Evolutionary conservation across 2,888 invertebrate genomes (phyloP).

Genomic region (Caprella mutica): DNA sequence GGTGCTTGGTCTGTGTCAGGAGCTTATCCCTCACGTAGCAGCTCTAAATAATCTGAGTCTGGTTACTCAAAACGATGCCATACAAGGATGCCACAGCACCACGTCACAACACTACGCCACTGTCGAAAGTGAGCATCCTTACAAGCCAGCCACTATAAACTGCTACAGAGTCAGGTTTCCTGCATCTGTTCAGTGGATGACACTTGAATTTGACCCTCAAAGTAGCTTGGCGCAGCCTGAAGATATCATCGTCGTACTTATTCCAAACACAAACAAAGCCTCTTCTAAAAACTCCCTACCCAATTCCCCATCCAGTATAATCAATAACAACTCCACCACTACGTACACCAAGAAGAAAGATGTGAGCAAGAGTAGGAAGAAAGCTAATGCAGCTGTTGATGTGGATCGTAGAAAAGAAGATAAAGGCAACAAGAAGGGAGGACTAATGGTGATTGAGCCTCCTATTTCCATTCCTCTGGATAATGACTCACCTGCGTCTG

Average conservation of each 20-base stretch:
- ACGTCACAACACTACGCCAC: conserved; percentile 59
- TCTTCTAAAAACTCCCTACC: no score
- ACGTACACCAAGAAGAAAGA: no score
- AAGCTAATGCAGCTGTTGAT: no score
- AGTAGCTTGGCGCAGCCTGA: conserved; percentile 88
- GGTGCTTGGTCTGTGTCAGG: conserved; percentile 71
- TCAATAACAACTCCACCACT: no score
- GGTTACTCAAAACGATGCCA: conserved; percentile 41
- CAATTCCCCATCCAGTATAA: no score
- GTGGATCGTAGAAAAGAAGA: no score
- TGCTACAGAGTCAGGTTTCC: conserved; percentile 84
- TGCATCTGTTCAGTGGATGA: conserved; percentile 75
- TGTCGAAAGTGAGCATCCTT: conserved; percentile 94
- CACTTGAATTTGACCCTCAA: conserved; percentile 81
- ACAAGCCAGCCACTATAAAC: conserved; percentile 72
- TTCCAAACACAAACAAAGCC: no score
- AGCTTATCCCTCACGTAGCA: conserved; percentile 75
- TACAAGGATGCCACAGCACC: conserved; percentile 36
- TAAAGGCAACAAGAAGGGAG: no score
- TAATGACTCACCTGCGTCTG: no score
- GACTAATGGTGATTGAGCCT: no score
- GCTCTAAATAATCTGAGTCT: conserved; percentile 58
- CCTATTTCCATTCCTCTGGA: no score
- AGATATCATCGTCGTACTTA: conserved; percentile 58
- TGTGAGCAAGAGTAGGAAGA: no score